phyloP scores from a whole-genome alignment of 2,797 vertebrate genomes.

The Acipenser transmontanus region DNA sequence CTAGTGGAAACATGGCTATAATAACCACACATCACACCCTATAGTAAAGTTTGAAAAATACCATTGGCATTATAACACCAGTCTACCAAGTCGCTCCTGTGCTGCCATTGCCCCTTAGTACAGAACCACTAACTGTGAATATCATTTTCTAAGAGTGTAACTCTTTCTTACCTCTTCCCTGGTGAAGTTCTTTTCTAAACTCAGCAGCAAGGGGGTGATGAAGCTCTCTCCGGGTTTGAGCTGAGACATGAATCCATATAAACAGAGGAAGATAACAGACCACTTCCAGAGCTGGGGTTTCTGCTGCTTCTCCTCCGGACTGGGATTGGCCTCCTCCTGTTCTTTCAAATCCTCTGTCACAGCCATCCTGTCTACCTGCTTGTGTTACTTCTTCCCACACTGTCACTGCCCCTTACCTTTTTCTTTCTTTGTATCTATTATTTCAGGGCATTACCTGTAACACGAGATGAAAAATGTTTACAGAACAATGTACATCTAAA shows the following conservation, averaged over 20 bases:
- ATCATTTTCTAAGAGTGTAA: background rate
- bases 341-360: no score
- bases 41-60: background rate
- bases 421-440: no score
- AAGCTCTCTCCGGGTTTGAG: conserved; percentile 88
- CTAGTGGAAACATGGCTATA: no score
- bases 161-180: conserved; percentile 59
- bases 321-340: no score
- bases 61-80: background rate
- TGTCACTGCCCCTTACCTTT: no score
- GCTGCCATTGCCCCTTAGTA: background rate
- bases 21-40: background rate
- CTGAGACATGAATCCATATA: conserved; percentile 86
- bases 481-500: no score
- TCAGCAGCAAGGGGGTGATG: conserved; percentile 81
- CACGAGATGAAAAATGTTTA: no score
- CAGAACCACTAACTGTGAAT: background rate
- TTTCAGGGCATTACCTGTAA: no score
- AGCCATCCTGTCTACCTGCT: no score
- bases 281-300: conserved; percentile 53
- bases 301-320: no score
- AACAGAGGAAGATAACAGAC: conserved; percentile 77
- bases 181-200: conserved; percentile 77
- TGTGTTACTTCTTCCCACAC: no score
- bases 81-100: background rate